Base-by-base conservation (phyloP, 2,888 invertebrate genomes). In the Dryocosmus kuriphilus region DNA sequence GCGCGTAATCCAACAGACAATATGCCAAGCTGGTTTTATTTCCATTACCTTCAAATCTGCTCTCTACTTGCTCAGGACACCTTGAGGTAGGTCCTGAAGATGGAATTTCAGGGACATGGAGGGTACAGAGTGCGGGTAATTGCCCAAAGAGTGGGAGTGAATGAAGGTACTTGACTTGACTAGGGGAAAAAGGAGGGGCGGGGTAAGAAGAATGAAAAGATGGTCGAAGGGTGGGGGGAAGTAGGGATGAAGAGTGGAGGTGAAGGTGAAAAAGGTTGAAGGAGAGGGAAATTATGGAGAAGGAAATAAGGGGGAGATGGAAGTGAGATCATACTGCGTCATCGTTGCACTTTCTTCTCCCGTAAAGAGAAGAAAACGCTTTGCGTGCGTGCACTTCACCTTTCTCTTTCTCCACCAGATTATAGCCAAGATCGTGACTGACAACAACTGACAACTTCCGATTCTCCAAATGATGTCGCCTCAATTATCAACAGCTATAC, bases 341-440 rank as follows among this genome's bases (percentile, higher is more conserved):
- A 80, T 85, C 83, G 88, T 84, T 89, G 89, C 89, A 89, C 89
- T 89, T 90, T 90, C 89, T 89, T 88, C 86, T 84, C 84, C 76
- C 78, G 61, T 78, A 30, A 76, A 55, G 62, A 73, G 55, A 35
- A 57, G 55, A 76, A 60, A 61, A 80, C 81, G 83, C 84, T 85
- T 80, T 76, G 67, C 67, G 83, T 85, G 86, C 85, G 84, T 86
- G 88, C 87, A 86, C 87, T 88, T 88, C 86, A 87, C 89, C 90
- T 90, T 90, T 90, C 90, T 90, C 89, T 89, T 90, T 90, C 88
- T 82, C 85, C 83, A 76, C 76, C 30, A 30, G 51, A 71, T 71
- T 51, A 73, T 78, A 75, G 46, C 75, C 67, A 74, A 74, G 80
- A 82, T 79, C 79, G 79, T 67, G 77, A 73, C 83, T 82, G 84